Percentiles rank a stretch among this genome's conserved stretches.
Evolutionary conservation across 2,113 vertebrate species (phyloP).

Genomic region (Alligator sinensis): DNA sequence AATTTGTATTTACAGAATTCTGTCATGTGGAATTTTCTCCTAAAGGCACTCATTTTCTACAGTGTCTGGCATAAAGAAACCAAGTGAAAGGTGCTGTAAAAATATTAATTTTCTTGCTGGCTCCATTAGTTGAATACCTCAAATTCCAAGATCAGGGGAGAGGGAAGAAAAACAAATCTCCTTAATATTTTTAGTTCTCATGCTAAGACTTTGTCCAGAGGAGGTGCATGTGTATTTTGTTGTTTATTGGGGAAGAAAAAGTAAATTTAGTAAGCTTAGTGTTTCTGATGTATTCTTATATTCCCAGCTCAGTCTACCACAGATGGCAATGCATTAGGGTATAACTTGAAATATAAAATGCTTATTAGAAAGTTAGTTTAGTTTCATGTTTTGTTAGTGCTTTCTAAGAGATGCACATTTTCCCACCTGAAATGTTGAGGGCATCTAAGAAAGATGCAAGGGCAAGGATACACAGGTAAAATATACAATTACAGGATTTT

Average conservation of each 20-base stretch:
- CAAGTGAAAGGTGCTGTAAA: neutral
- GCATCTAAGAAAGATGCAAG: neutral
- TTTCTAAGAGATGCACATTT: neutral
- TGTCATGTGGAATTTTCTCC: neutral
- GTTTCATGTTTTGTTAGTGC: neutral
- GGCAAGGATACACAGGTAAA: neutral
- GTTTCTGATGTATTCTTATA: neutral
- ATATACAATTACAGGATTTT: neutral
- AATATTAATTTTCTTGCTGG: neutral
- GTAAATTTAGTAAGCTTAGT: neutral
- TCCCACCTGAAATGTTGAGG: neutral
- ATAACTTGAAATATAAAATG: neutral
- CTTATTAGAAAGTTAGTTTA: neutral
- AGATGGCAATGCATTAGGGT: neutral
- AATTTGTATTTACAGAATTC: neutral
- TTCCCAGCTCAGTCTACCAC: neutral
- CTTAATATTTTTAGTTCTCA: neutral
- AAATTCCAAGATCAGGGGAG: neutral
- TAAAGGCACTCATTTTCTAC: neutral
- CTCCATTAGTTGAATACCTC: rapidly evolving
- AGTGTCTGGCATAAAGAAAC: neutral
- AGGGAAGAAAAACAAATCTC: neutral
- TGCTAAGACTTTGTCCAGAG: neutral
- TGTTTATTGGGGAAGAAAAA: neutral
- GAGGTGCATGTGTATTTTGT: rapidly evolving